phyloP scores from a whole-genome alignment of 1,140 invertebrate species.

The Halesus radiatus region DNA sequence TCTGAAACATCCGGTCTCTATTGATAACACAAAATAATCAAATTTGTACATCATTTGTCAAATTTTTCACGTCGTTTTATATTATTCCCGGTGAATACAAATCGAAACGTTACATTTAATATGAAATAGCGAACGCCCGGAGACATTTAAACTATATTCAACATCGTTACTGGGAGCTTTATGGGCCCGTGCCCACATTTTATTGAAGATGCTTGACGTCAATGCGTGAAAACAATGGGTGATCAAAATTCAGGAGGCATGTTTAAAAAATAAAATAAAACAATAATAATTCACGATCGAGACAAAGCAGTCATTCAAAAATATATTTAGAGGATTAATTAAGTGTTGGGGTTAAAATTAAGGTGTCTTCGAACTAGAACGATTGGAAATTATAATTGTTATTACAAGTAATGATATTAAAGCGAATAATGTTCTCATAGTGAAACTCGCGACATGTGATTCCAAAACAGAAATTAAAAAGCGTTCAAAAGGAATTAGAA shows the following conservation, averaged over 20 bases:
- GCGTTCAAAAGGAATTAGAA: not conserved
- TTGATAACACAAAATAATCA: too few relatives aligned
- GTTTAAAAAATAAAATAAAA: conserved; percentile 3
- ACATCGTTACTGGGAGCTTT: not conserved
- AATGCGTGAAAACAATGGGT: conserved; percentile 7
- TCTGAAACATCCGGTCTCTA: too few relatives aligned
- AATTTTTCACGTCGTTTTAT: too few relatives aligned
- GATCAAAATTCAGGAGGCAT: conserved; percentile 20
- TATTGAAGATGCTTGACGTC: conserved; percentile 20
- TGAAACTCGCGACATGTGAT: conserved; percentile 6
- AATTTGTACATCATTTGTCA: too few relatives aligned
- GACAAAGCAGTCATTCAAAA: conserved; percentile 30
- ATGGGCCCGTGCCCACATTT: not conserved
- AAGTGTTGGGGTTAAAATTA: conserved; percentile 19
- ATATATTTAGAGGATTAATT: not conserved
- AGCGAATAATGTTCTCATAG: not conserved
- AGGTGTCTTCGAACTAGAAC: conserved; percentile 1
- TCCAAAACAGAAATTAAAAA: not conserved
- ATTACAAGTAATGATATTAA: conserved; percentile 3
- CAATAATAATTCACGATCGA: not conserved
- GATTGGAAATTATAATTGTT: conserved; percentile 17
- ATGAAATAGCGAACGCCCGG: not conserved
- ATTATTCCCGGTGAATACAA: too few relatives aligned
- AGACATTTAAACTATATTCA: not conserved
- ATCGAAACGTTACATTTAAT: not conserved